phyloP scores from a whole-genome alignment of 2,888 invertebrate genomes.

The Rhimphoctona megacephalus region DNA sequence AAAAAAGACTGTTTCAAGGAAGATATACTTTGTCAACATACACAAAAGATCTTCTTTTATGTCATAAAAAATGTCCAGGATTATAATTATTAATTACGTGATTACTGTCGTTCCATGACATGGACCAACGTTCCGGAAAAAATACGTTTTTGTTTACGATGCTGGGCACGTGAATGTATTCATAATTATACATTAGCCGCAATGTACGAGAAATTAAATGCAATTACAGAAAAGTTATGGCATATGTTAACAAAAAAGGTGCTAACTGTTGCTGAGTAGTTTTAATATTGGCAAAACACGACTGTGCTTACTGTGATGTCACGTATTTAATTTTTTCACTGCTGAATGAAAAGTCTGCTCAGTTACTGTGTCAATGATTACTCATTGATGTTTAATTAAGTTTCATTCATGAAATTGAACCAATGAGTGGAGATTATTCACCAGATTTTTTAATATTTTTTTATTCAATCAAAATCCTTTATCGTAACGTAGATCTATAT shows the following conservation, averaged over 20 bases:
- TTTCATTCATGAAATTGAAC: not conserved
- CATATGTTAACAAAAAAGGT: not conserved
- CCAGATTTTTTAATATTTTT: not conserved
- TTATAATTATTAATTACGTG: not conserved
- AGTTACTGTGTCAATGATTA: not conserved
- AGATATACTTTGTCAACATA: not conserved
- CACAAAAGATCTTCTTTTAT: not conserved
- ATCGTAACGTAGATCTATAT: not conserved
- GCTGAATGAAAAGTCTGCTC: not conserved
- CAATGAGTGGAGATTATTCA: not conserved
- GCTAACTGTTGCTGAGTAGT: not conserved
- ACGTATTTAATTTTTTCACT: not conserved
- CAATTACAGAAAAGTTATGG: not conserved
- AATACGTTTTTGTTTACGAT: not conserved
- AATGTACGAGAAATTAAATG: not conserved
- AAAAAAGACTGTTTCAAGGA: not conserved
- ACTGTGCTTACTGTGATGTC: not conserved
- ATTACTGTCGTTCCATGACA: not conserved
- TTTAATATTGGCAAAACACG: not conserved
- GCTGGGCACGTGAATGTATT: not conserved
- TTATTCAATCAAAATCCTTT: not conserved
- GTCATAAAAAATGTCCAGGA: not conserved
- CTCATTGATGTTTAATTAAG: not conserved
- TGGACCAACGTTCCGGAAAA: constrained; percentile 3
- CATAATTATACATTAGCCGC: not conserved